A percentile compares a stretch with the other conserved stretches of the same genome.
Evolutionary conservation across 2,888 invertebrate species (phyloP).

Genomic region (Allophyes oxyacanthae): DNA sequence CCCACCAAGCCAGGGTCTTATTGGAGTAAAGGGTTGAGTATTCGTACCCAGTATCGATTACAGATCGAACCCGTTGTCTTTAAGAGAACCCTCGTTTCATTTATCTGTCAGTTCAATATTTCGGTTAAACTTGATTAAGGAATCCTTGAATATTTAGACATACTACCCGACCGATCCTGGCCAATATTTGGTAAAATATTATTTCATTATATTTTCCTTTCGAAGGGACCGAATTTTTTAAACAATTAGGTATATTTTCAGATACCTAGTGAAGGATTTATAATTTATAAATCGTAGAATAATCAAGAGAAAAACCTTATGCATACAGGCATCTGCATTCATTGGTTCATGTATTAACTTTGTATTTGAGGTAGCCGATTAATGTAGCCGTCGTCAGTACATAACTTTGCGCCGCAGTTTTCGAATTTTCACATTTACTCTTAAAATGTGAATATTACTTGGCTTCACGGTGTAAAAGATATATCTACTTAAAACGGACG

Average conservation of each 20-base stretch:
- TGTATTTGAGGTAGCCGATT: too few species aligned
- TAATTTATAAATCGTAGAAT: neutral
- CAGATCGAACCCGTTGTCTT: slow-evolving; percentile 65
- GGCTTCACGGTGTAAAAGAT: too few species aligned
- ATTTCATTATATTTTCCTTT: slow-evolving; percentile 21
- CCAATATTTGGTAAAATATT: slow-evolving; percentile 38
- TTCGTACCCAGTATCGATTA: slow-evolving; percentile 66
- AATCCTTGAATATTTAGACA: slow-evolving; percentile 49
- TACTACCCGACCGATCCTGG: slow-evolving; percentile 29
- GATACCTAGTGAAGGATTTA: slow-evolving; percentile 10
- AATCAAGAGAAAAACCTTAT: slow-evolving; percentile 1
- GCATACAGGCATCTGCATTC: too few species aligned
- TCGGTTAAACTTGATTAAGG: slow-evolving; percentile 65
- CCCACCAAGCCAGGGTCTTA: slow-evolving; percentile 60
- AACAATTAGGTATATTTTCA: slow-evolving; percentile 3
- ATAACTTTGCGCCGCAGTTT: too few species aligned
- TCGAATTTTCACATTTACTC: too few species aligned
- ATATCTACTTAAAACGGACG: neutral
- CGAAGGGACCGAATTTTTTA: slow-evolving; percentile 5
- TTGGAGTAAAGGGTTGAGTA: slow-evolving; percentile 65
- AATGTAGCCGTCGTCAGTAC: too few species aligned
- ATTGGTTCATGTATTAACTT: too few species aligned
- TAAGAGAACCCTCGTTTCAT: slow-evolving; percentile 71
- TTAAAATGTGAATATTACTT: too few species aligned
- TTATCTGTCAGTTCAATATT: slow-evolving; percentile 70